A percentile compares a stretch with the other conserved stretches of the same genome.
Conservation (phyloP, 2,888 invertebrate genomes). For the Tortrix viridana region DNA sequence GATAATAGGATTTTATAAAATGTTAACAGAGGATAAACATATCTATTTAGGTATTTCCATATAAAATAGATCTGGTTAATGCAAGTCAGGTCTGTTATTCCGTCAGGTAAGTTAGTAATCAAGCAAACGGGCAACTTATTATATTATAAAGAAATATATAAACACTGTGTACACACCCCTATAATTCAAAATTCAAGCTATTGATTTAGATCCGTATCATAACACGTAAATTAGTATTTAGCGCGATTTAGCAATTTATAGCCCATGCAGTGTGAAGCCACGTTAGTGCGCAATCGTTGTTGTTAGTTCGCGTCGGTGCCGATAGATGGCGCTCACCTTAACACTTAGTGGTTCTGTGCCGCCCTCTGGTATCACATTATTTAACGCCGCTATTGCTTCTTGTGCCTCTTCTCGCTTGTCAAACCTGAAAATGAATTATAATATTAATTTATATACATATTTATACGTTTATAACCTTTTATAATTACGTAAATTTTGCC, state of each 20-base stretch:
- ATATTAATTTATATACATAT: background rate
- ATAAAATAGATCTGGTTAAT: too few species aligned
- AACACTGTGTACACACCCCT: conserved; percentile 23
- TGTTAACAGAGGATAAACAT: too few species aligned
- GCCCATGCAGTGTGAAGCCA: conserved; percentile 31
- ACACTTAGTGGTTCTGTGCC: conserved; percentile 93
- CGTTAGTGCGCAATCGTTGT: conserved; percentile 13
- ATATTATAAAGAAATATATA: background rate
- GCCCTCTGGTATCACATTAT: conserved; percentile 93
- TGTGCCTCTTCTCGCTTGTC: conserved; percentile 95
- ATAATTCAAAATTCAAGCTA: conserved; percentile 12
- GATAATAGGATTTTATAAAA: too few species aligned
- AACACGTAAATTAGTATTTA: conserved; percentile 4
- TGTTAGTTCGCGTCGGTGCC: background rate
- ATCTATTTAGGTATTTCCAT: too few species aligned
- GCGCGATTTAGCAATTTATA: conserved; percentile 16
- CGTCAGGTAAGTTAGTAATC: background rate
- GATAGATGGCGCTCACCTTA: conserved; percentile 70
- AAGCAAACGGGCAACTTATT: background rate
- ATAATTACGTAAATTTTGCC: too few species aligned
- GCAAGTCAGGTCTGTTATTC: too few species aligned
- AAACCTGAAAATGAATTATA: conserved; percentile 80
- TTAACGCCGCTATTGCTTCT: conserved; percentile 93
- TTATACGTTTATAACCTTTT: background rate
- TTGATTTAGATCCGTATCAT: background rate